A percentile compares a stretch with the other conserved stretches of the same genome.
phyloP scores from a whole-genome alignment of 2,113 vertebrate species.

The Connochaetes taurinus region DNA sequence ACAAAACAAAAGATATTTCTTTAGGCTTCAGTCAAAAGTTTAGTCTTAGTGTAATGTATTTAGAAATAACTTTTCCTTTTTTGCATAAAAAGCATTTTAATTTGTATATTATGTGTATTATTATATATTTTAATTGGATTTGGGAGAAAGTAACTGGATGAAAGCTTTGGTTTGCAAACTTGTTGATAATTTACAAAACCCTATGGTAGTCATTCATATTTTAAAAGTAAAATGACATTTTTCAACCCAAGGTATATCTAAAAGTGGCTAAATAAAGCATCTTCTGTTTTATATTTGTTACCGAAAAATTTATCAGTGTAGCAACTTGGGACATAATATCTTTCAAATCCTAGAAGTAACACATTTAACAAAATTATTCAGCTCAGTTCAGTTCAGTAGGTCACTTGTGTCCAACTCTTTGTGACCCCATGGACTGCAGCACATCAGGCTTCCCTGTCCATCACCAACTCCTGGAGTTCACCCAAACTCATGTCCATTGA shows the following conservation, averaged over 20 bases:
- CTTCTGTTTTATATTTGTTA: background rate
- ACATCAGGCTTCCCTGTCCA: background rate
- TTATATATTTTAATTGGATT: background rate
- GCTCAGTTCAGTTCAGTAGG: background rate
- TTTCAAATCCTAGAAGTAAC: background rate
- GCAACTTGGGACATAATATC: background rate
- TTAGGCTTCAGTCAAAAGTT: background rate
- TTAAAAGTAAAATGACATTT: background rate
- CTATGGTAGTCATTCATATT: background rate
- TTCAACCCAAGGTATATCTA: background rate
- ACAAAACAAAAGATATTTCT: background rate
- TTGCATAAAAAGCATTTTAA: background rate
- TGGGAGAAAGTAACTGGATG: background rate
- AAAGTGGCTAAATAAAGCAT: background rate
- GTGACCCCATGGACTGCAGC: background rate
- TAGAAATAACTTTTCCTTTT: background rate
- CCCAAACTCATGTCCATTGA: background rate
- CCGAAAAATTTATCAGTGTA: background rate
- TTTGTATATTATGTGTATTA: background rate
- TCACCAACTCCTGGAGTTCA: background rate
- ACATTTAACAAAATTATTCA: background rate
- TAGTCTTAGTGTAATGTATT: background rate
- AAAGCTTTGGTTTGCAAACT: background rate
- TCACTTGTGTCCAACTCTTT: background rate
- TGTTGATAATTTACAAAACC: background rate